Base-by-base conservation (phyloP, 2,113 vertebrate species). In the Nothobranchius furzeri region DNA sequence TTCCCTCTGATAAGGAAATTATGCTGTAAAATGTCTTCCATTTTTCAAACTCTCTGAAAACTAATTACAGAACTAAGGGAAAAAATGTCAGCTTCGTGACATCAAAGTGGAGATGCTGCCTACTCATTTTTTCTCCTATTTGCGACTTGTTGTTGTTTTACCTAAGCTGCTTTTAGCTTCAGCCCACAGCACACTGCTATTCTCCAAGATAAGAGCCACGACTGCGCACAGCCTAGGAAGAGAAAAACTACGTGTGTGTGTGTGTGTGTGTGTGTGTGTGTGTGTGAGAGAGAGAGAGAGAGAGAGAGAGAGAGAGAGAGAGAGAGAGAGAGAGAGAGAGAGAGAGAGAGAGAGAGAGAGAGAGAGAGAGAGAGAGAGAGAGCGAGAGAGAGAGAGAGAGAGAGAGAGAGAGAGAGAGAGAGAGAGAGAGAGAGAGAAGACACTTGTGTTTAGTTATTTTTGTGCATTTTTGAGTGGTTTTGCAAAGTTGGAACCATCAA, bases 1-100 rank as follows among this genome's bases (percentile, higher is more conserved):
- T 69, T 78, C 64, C 57, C 58, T 55, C 59, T 72, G 82, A 89
- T 88, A 85, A 89, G 84, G 72, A 87, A 86, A 88, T 88, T 76
- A 86, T 77, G 68, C 73, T 17, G 58, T n/a, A 47, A 53, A 86
- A 79, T 68, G 60, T 82, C 69, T 71, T 49, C 64, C 74, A 67
- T 65, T 85, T 82, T 82, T 52, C 81, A 73, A 78, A 68, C 73
- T 78, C 68, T 59, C 65, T 56, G 76, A 82, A 72, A 89, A 81
- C 81, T 87, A 87, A 89, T 90, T 88, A 86, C 72, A 88, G 68
- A 85, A 78, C 63, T 50, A 75, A 40, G 60, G 70, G 71, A 78
- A 68, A 83, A 84, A 83, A 78, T 85, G 83, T 82, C 86, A 85
- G 72, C 80, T 55, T 76, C 40, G 55, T 79, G 87, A 86, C 83